A percentile compares a stretch with the other conserved stretches of the same genome.
Evolutionary conservation across 2,797 vertebrate species (phyloP).

Genomic region (Lutjanus argentimaculatus): DNA sequence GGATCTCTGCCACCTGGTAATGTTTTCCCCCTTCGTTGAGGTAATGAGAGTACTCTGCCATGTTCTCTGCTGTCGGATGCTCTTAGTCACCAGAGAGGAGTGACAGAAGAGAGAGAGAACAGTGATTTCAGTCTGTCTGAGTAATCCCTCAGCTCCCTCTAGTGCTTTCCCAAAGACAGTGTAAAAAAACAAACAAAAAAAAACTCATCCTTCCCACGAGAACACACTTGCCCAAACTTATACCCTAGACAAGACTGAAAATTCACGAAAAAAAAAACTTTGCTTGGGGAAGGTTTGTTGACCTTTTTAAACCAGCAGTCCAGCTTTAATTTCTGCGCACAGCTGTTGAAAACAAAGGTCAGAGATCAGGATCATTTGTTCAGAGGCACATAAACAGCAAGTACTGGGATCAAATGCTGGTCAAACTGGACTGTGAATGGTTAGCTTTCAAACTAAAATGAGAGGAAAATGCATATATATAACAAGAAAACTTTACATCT

Average conservation of each 20-base stretch:
- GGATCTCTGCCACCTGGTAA: constrained; percentile 65
- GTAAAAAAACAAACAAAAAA: not conserved
- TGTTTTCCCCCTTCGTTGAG: constrained; percentile 65
- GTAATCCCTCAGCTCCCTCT: constrained; percentile 75
- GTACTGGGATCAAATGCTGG: not conserved
- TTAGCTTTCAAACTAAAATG: constrained; percentile 9
- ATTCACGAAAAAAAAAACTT: not conserved
- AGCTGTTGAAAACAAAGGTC: constrained; percentile 29
- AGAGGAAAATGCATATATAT: constrained; percentile 25
- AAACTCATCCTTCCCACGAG: not conserved
- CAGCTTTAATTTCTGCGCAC: not conserved
- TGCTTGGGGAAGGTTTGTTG: not conserved
- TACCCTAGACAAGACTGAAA: not conserved
- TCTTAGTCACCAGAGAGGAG: constrained; percentile 17
- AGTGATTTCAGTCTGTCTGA: constrained; percentile 6
- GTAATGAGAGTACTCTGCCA: constrained; percentile 59
- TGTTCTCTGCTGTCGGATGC: constrained; percentile 49
- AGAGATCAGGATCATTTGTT: constrained; percentile 40
- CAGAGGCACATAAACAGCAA: not conserved
- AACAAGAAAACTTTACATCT: not conserved
- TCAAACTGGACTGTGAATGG: constrained; percentile 8
- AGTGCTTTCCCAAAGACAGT: constrained; percentile 56
- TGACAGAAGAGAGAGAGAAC: constrained; percentile 5
- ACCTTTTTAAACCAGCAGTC: constrained; percentile 2
- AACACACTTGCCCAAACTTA: not conserved